Base-by-base conservation (phyloP, 2,113 vertebrate genomes). In the Calyptommatus sinebrachiatus region DNA sequence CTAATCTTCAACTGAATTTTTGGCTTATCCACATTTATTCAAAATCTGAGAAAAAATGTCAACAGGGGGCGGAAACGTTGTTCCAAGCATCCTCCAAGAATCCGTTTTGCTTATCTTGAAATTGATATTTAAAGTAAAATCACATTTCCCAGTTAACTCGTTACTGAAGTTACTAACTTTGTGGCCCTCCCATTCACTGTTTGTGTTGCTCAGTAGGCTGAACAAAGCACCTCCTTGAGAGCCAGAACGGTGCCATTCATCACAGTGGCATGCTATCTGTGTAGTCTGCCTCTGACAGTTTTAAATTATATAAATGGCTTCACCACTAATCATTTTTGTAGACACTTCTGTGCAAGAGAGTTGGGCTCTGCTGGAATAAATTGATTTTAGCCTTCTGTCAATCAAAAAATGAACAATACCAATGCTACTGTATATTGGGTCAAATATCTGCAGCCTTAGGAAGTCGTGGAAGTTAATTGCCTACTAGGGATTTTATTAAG, bases 301-400 rank as follows among this genome's bases (percentile, higher is more conserved):
- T 57, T 71, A 76, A 76, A 71, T 67, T 50, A 66, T 71, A 53
- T 71, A 63, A 69, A 70, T 48, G 61, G 7, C 45, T 71, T 31
- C 41, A 71, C 45, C 16, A 20, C 7, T 20, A 65, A 66, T 76
- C n/a, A 35, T 71, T 50, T 71, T 63, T 71, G 57, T 71, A 71
- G 73, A 24, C 45, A 21, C n/a, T n/a, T 71, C 67, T 76, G 28
- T 20, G 22, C 20, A 24, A 2, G 35, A 50, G 22, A 76, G 16
- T 63, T 31, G 46, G 68, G 21, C 41, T 70, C 28, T 29, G 48
- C 71, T 76, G 46, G 76, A 81, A 76, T 57, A 57, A 53, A 35
- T n/a, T 63, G 22, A 75, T 62, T 63, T 62, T 75, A n/a, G 28
- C 53, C 53, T 14, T 57, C 53, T 57, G 53, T 57, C 14, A 57